phyloP scores from a whole-genome alignment of 2,113 vertebrate species.

The Cheilinus undulatus region DNA sequence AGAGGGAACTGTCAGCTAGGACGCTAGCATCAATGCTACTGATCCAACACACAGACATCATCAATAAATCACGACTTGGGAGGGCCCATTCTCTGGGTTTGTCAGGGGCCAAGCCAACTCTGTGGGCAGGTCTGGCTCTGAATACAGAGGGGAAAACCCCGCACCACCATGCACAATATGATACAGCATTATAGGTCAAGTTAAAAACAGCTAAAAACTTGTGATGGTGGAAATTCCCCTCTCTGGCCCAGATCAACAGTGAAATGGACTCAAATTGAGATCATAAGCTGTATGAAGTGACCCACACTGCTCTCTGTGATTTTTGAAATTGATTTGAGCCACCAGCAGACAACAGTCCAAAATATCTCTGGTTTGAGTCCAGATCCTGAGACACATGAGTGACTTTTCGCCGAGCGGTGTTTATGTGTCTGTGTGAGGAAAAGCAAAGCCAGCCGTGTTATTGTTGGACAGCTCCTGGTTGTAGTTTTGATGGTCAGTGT shows the following conservation, averaged over 20 bases:
- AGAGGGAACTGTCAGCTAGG: no score
- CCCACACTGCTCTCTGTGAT: neutral
- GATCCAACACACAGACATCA: no score
- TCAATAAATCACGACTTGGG: no score
- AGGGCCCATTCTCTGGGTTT: no score
- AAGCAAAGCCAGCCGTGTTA: conserved; percentile 27
- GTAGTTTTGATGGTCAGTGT: neutral
- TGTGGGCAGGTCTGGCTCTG: no score
- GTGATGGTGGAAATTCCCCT: conserved; percentile 16
- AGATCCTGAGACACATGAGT: conserved; percentile 4
- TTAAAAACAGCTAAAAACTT: neutral
- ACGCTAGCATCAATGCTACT: no score
- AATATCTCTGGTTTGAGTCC: conserved; percentile 13
- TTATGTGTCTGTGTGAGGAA: conserved; percentile 18
- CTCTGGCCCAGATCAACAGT: neutral
- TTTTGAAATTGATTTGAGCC: neutral
- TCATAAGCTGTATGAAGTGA: neutral
- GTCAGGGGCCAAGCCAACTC: no score
- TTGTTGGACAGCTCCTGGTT: conserved; percentile 35
- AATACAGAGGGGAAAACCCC: neutral
- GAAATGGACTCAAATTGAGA: neutral
- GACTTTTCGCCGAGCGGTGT: neutral
- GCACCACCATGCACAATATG: neutral
- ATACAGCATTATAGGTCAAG: neutral
- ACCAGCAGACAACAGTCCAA: neutral